Evolutionary conservation across 2,797 vertebrate species (phyloP), one percentile per base, ranked within the genome.

Genomic region (Eutrigla gurnardus): DNA sequence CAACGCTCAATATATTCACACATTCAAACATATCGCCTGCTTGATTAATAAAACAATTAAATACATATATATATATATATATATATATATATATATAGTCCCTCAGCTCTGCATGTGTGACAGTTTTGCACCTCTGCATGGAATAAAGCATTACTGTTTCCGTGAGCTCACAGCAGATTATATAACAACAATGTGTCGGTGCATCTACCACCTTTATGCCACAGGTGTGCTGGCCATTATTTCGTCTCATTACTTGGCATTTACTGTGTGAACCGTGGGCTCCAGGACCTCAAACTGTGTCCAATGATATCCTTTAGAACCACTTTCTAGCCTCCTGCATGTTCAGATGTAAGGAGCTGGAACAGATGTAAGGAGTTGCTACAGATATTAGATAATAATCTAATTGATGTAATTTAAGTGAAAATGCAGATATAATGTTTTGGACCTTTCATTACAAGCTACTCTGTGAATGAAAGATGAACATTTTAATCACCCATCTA

Each of bases 211-310:
- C 13, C 7, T 10, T 63, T 18, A 25, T 46, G 32, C 43, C 35
- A 62, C 67, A 65, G 63, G 62, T 81, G 36, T 42, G 18, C 72
- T 40, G 54, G 74, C 54, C 3, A 25, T n/a, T 1, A 25, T 62
- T 4, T 13, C 12, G 57, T 36, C n/a, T 62, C 45, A 62, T 78
- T 71, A 61, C 4, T 52, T 70, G 40, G 3, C 64, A 70, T 73
- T 72, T 69, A 75, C 37, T 73, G 17, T 32, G 37, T 75, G 52
- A 81, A 65, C 47, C 66, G 40, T 53, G 13, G 53, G 37, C 6
- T 47, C 17, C 10, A 13, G 32, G 46, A 70, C 8, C 63, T 57
- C 63, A 79, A 55, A 57, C 49, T 80, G 49, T 72, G 47, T 49
- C 7, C 32, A 53, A 45, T 50, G 73, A 59, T 8, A 32, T 52